phyloP scores from a whole-genome alignment of 2,888 invertebrate genomes.

The Cantharis rustica region DNA sequence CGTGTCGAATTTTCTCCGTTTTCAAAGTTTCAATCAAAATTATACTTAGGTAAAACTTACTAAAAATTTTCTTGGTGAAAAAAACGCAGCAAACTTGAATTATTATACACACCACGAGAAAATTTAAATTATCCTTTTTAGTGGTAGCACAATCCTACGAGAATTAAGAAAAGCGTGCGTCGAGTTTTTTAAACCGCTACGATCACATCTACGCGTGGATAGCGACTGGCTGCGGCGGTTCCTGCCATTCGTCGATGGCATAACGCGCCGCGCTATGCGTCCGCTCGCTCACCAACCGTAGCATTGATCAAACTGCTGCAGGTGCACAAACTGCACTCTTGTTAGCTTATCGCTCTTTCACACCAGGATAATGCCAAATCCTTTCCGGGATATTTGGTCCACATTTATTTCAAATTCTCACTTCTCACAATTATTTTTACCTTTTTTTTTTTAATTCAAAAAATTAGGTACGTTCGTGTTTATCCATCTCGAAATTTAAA shows the following conservation, averaged over 20 bases:
- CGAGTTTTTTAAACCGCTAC: constrained; percentile 30
- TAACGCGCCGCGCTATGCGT: constrained; percentile 41
- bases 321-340: constrained; percentile 38
- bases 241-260: constrained; percentile 49
- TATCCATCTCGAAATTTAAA: too few species aligned
- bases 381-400: neutral
- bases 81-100: neutral
- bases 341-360: constrained; percentile 21
- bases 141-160: constrained; percentile 19
- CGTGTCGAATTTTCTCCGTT: neutral
- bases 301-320: constrained; percentile 47
- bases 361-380: neutral
- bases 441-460: too few species aligned
- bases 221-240: constrained; percentile 57
- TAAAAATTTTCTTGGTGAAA: neutral
- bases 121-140: neutral
- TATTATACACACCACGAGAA: neutral
- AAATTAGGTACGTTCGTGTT: too few species aligned
- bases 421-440: too few species aligned
- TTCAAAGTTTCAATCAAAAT: neutral
- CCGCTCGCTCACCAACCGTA: constrained; percentile 37
- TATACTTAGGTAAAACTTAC: neutral
- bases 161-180: constrained; percentile 28
- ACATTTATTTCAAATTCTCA: neutral
- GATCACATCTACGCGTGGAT: constrained; percentile 50